These are phyloP conservation scores for Cydia strobilella DNA, from an alignment of 1,140 invertebrate genomes.

Conservation along the genomic window DNA sequence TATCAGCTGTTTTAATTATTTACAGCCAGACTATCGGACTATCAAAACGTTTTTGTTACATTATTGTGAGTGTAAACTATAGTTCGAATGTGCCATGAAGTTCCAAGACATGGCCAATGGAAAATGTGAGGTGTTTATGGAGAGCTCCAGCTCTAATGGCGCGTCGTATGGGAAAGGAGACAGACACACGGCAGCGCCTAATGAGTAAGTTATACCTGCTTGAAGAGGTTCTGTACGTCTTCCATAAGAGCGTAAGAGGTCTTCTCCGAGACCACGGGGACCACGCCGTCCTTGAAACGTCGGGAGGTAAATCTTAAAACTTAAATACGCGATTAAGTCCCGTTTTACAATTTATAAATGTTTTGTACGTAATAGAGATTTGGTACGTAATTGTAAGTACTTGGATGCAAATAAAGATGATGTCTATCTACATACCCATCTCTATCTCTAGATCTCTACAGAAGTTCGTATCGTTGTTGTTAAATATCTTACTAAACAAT, in stretches of 20 bases:
- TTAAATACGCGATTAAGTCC: no score
- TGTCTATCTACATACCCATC: no score
- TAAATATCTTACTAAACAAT: no score
- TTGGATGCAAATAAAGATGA: no score
- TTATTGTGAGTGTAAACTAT: not conserved
- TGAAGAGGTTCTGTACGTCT: not conserved
- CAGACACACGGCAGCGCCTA: conserved; percentile 72
- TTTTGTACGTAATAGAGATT: not conserved
- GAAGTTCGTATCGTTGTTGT: not conserved
- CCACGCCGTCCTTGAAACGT: no score
- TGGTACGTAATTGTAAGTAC: no score
- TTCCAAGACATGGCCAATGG: conserved; percentile 62
- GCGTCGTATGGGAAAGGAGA: conserved; percentile 69
- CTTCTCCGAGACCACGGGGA: no score
- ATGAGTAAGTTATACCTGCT: conserved; percentile 63
- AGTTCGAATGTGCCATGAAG: conserved; percentile 52
- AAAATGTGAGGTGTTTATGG: conserved; percentile 40
- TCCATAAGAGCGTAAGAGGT: no score
- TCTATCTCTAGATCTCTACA: no score
- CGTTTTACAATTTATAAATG: no score
- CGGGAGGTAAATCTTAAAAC: no score
- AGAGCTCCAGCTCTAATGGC: conserved; percentile 48
- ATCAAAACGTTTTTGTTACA: not conserved
- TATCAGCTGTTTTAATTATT: conserved; percentile 11
- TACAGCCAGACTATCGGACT: not conserved